phyloP scores from a whole-genome alignment of 2,113 vertebrate genomes.

The Clarias macrocephalus region DNA sequence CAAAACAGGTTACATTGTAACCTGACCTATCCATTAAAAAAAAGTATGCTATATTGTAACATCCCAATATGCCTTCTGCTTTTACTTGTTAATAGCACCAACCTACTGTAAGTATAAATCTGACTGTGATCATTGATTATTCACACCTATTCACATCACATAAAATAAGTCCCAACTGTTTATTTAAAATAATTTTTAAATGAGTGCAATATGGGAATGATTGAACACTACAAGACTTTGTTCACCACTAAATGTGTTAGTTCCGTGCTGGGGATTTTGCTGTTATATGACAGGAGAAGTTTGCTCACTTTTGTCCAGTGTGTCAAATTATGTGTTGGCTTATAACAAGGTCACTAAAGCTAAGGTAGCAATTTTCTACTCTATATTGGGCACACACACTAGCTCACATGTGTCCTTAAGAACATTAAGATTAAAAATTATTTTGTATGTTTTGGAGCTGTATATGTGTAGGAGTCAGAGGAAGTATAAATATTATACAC shows the following conservation, averaged over 20 bases:
- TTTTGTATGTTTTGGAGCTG: too few species aligned
- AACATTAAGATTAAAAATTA: background rate
- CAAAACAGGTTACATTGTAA: too few species aligned
- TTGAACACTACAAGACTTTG: background rate
- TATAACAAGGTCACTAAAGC: constrained; percentile 27
- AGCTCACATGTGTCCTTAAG: constrained; percentile 17
- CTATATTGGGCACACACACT: background rate
- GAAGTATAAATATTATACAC: constrained; percentile 20
- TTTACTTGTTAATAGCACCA: background rate
- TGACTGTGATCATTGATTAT: background rate
- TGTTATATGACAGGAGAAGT: background rate
- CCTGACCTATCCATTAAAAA: too few species aligned
- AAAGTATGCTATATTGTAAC: background rate
- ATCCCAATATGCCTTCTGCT: constrained; percentile 5
- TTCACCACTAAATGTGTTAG: background rate
- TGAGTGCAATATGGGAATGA: background rate
- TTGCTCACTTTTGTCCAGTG: background rate
- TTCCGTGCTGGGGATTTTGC: background rate
- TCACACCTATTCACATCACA: background rate
- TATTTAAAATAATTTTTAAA: background rate
- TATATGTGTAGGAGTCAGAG: background rate
- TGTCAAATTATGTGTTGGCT: constrained; percentile 21
- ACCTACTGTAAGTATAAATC: background rate
- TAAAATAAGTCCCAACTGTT: background rate
- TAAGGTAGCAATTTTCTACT: constrained; percentile 44